Evolutionary conservation across 2,113 vertebrate species (phyloP).

Genomic region (Phaethon lepturus): DNA sequence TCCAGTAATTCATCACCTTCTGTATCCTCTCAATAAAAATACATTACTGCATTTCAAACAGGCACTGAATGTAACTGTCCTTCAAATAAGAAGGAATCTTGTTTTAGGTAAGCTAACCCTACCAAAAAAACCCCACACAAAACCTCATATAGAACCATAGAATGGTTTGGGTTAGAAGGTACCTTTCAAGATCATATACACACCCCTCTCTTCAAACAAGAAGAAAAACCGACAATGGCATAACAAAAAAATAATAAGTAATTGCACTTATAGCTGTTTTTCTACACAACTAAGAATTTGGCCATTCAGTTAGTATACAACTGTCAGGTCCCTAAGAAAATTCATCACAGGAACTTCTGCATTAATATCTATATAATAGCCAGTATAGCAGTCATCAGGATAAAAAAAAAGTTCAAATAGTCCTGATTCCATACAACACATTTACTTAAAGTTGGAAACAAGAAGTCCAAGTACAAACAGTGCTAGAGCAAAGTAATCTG

Average conservation of each 20-base stretch:
- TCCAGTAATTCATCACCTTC: neutral
- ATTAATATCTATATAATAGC: neutral
- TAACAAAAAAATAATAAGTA: neutral
- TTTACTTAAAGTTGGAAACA: neutral
- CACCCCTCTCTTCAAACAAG: neutral
- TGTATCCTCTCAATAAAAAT: neutral
- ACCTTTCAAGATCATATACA: neutral
- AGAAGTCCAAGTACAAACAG: neutral
- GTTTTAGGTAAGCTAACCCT: neutral
- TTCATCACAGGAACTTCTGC: neutral
- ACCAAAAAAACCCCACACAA: fast-evolving
- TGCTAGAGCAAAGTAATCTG: neutral
- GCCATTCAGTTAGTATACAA: neutral
- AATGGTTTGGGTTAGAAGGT: neutral
- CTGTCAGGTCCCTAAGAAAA: neutral
- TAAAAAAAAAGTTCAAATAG: neutral
- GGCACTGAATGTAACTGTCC: neutral
- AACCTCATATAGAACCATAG: neutral
- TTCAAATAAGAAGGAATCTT: neutral
- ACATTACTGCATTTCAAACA: neutral
- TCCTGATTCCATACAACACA: neutral
- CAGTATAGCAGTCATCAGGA: neutral
- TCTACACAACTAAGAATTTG: neutral
- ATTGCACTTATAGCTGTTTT: neutral
- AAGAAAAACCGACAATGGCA: neutral